These are phyloP conservation scores for Athalia rosae DNA, from an alignment of 2,888 invertebrate genomes.

Conservation along the genomic window DNA sequence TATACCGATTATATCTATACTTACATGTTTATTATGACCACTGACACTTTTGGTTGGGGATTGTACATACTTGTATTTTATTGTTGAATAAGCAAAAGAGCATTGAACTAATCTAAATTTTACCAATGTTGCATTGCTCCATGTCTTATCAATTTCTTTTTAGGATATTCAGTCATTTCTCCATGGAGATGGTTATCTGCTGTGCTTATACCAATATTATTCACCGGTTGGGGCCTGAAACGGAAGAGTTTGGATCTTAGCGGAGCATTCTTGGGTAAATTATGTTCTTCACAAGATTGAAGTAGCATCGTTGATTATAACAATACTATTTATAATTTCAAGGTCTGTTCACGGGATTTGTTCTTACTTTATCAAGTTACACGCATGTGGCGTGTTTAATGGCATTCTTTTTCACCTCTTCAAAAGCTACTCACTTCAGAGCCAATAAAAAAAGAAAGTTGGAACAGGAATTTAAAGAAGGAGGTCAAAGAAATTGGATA, in stretches of 20 bases:
- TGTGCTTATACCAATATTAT: conserved; percentile 79
- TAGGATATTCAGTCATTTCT: conserved; percentile 77
- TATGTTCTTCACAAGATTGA: background rate
- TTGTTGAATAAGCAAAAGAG: background rate
- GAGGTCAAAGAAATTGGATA: conserved; percentile 91
- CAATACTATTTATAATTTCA: conserved; percentile 46
- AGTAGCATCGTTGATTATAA: background rate
- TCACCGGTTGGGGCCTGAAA: conserved; percentile 81
- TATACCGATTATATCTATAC: too few relatives aligned
- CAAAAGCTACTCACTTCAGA: conserved; percentile 87
- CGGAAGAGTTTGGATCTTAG: conserved; percentile 82
- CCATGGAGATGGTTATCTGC: conserved; percentile 82
- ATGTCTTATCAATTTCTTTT: conserved; percentile 46
- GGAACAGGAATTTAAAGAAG: conserved; percentile 88
- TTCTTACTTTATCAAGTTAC: conserved; percentile 85
- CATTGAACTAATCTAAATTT: background rate
- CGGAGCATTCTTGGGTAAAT: conserved; percentile 80
- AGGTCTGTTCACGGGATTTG: conserved; percentile 84
- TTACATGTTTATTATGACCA: too few relatives aligned
- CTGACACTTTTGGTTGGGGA: too few relatives aligned
- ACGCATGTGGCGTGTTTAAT: conserved; percentile 84
- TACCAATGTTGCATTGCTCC: background rate
- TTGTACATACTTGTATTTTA: too few relatives aligned
- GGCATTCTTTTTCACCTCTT: conserved; percentile 87
- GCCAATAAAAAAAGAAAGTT: conserved; percentile 80